These are phyloP conservation scores for Nycticorax nycticorax DNA, from an alignment of 2,113 vertebrate genomes.

Conservation along the genomic window DNA sequence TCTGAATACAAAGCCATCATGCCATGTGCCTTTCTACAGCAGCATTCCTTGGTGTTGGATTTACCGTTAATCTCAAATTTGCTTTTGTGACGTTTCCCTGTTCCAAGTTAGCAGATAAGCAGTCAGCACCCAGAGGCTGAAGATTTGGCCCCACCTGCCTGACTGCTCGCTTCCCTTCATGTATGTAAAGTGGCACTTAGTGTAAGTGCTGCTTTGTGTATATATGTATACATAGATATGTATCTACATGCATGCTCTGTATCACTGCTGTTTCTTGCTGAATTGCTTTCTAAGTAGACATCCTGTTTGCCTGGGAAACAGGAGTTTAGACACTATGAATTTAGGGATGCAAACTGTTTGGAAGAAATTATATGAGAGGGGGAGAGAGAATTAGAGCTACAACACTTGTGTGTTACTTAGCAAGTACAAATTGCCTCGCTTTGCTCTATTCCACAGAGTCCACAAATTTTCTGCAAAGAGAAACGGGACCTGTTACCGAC, in stretches of 20 bases:
- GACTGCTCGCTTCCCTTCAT: background rate
- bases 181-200: background rate
- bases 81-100: background rate
- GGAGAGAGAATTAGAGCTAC: background rate
- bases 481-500: background rate
- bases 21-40: background rate
- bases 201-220: background rate
- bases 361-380: background rate
- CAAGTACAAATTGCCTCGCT: background rate
- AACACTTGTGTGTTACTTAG: background rate
- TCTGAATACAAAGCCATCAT: background rate
- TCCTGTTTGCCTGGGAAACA: background rate
- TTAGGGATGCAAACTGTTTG: background rate
- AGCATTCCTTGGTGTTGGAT: background rate
- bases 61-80: background rate
- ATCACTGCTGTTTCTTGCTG: background rate
- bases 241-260: background rate
- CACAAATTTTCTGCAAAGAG: background rate
- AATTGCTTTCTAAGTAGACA: background rate
- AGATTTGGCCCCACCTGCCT: background rate
- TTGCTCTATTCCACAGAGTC: background rate
- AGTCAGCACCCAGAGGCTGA: background rate
- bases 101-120: background rate
- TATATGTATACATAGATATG: background rate
- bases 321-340: background rate